Percentiles rank a stretch among this genome's conserved stretches.
phyloP scores from a whole-genome alignment of 2,888 invertebrate species.

The Drosophila silvestris region DNA sequence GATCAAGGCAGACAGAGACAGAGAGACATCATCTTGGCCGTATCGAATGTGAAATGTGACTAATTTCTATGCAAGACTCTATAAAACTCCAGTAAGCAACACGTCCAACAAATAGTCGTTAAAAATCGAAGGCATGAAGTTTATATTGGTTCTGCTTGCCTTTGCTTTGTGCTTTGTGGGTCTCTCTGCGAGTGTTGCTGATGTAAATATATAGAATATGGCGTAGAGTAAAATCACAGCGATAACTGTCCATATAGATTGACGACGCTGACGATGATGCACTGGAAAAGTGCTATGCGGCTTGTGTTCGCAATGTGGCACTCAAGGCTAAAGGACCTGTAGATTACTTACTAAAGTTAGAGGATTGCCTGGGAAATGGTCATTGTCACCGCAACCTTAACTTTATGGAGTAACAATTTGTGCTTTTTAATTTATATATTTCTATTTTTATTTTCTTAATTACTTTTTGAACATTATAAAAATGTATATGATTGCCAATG shows the following conservation, averaged over 20 bases:
- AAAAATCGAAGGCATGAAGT: neutral
- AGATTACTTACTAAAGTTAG: neutral
- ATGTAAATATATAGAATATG: neutral
- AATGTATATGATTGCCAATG: neutral
- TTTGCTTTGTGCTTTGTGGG: neutral
- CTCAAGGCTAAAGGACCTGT: fast-evolving
- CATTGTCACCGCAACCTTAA: neutral
- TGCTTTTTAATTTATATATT: neutral
- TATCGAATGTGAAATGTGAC: neutral
- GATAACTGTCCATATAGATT: neutral
- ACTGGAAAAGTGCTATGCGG: neutral
- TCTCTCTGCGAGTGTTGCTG: neutral
- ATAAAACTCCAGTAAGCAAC: neutral
- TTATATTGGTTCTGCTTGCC: neutral
- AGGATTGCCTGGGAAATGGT: neutral
- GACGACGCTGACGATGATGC: neutral
- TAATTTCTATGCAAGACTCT: neutral
- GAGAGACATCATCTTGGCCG: neutral
- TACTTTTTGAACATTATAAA: no score
- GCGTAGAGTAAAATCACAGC: neutral
- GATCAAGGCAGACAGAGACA: neutral
- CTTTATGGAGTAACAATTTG: neutral
- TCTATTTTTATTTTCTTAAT: no score
- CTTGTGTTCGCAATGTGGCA: neutral
- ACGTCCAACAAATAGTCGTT: neutral